Evolutionary conservation across 1,140 invertebrate species (phyloP), one percentile per base, ranked within the genome.

Genomic region (Hormaphis cornu): DNA sequence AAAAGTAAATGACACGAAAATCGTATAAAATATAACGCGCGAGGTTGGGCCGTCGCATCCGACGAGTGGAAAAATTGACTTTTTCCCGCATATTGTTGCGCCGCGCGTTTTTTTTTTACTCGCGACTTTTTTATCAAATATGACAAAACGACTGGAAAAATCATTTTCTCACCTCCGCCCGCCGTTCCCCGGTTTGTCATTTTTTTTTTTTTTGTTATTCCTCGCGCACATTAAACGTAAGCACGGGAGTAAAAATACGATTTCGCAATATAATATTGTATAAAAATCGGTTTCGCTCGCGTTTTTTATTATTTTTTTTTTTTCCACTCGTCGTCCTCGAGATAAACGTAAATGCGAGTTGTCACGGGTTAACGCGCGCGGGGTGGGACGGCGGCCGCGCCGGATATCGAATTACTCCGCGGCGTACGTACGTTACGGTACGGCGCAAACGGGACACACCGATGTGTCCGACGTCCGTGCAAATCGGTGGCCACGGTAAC

Each of bases 61-160:
- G 61, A 66, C 44, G 61, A 66, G 24, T 66, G 61, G 61, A 66
- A 66, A 66, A 66, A 66, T 66, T 66, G 61, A 66, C 61, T 66
- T 66, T 48, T 66, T 66, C 61, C 61, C 61, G 61, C 28, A 42
- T 44, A 48, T 48, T 48, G 44, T 66, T 66, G 20, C 28, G 18
- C 44, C 28, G n/a, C 18, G 24, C 26, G 42, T 63, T 46, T 33
- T 33, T 66, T 46, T 44, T 66, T 30, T 44, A 50, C 48, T 50
- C 35, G 61, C 61, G 50, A 66, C 50, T 66, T 66, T 30, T 66
- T 66, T 66, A 66, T 66, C 61, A 66, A 66, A 66, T n/a, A n/a
- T 66, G 61, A 66, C 61, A 66, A 66, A 66, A 66, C 61, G 61
- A 66, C 61, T 66, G 61, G 61, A 66, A 66, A 66, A 66, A 66